Evolutionary conservation across 2,797 vertebrate genomes (phyloP).

Genomic region (Sebastes diaconus): DNA sequence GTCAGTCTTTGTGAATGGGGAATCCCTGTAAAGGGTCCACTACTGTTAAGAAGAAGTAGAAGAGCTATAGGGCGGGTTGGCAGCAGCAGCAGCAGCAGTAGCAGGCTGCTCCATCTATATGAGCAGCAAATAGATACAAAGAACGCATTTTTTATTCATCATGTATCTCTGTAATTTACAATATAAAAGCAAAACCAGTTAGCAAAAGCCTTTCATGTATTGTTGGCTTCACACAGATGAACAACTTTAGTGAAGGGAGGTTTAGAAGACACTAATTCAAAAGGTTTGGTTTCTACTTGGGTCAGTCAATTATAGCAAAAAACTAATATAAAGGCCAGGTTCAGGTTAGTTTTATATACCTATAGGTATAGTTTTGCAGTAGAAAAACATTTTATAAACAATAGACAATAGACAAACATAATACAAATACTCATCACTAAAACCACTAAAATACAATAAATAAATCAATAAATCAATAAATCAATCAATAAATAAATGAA

Average conservation of each 20-base stretch:
- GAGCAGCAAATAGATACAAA: background rate
- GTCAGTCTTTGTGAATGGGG: conserved; percentile 73
- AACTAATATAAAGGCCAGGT: background rate
- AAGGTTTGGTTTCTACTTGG: background rate
- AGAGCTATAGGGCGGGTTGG: conserved; percentile 17
- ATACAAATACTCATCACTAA: too few relatives aligned
- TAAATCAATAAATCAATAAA: too few relatives aligned
- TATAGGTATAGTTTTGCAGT: too few relatives aligned
- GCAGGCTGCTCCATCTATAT: background rate
- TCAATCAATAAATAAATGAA: too few relatives aligned
- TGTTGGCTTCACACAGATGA: background rate
- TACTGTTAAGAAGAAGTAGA: conserved; percentile 11
- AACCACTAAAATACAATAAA: too few relatives aligned
- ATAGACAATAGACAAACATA: too few relatives aligned
- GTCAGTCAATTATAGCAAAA: background rate
- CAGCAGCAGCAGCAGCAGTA: background rate
- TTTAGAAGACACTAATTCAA: background rate
- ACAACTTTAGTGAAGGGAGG: background rate
- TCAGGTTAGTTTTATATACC: too few relatives aligned
- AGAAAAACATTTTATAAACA: too few relatives aligned
- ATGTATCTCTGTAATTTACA: background rate
- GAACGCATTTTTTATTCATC: conserved; percentile 25
- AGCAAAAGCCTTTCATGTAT: background rate
- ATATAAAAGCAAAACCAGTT: conserved; percentile 16
- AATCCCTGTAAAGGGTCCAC: conserved; percentile 59